Evolutionary conservation across 2,888 invertebrate genomes (phyloP).

Genomic region (Epinotia nisella): DNA sequence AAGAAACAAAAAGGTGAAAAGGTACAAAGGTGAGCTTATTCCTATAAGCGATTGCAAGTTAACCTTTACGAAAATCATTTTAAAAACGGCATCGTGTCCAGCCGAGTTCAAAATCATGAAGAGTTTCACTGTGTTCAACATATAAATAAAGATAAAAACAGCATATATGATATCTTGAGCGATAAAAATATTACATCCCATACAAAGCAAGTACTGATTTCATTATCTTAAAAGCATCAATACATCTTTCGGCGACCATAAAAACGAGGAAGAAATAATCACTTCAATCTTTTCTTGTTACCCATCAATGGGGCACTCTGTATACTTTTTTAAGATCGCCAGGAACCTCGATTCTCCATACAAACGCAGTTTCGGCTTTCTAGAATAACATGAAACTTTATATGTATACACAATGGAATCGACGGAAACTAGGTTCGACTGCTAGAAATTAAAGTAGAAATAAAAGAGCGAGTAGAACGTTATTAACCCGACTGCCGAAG

Average conservation of each 20-base stretch:
- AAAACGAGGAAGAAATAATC: slow-evolving; percentile 40
- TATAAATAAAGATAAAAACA: slow-evolving; percentile 17
- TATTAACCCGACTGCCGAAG: too few species aligned
- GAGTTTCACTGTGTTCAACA: neutral
- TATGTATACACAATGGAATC: too few species aligned
- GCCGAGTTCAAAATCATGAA: too few species aligned
- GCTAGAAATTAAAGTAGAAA: too few species aligned
- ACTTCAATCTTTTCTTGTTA: slow-evolving; percentile 40
- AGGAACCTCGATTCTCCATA: too few species aligned
- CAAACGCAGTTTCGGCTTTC: too few species aligned
- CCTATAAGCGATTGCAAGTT: neutral
- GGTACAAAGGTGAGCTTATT: neutral
- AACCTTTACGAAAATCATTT: neutral
- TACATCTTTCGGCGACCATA: slow-evolving; percentile 40
- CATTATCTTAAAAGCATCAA: slow-evolving; percentile 45
- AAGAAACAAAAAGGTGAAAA: too few species aligned
- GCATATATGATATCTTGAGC: slow-evolving; percentile 21
- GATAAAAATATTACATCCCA: slow-evolving; percentile 41
- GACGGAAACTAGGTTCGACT: too few species aligned
- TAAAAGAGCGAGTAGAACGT: too few species aligned
- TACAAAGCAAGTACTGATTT: slow-evolving; percentile 44
- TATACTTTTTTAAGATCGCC: slow-evolving; percentile 34
- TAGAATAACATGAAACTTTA: too few species aligned
- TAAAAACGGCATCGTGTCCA: too few species aligned
- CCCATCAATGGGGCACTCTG: slow-evolving; percentile 34